Base-by-base conservation (phyloP, 2,888 invertebrate genomes). In the Dynastes maya region DNA sequence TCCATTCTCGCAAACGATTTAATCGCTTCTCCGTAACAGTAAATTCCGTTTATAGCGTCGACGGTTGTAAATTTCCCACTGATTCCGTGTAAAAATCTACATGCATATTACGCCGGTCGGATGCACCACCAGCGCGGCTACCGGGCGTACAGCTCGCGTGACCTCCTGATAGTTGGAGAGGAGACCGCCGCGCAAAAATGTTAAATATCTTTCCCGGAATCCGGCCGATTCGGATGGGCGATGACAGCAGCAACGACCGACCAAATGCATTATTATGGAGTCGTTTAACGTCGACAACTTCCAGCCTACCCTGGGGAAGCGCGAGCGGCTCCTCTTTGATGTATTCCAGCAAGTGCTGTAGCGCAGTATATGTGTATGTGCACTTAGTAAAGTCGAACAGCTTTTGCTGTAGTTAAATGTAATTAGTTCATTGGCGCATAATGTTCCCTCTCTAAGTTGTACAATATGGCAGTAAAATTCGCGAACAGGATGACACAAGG, bases 161-260 rank as follows among this genome's bases (percentile, higher is more conserved):
- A 58, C 55, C 8, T 58, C 55, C 55, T 22, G 16, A 58, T 22
- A 58, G 22, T 58, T 9, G 8, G 5, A 58, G 55, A 8, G 9
- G 32, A 37, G 32, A 5, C 5, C 22, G 16, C 45, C 45, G 55
- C 55, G 55, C 22, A 58, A 58, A 58, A 58, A 58, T 58, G 55
- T 22, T 58, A 58, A 58, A 58, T 58, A 58, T 58, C 55, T 22
- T 58, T 22, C 22, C 16, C 55, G 55, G 55, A 58, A 58, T 58
- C 22, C 55, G 22, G 22, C 45, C 16, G 22, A 8, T 5, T 13
- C 55, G 16, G 55, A 4, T 8, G 16, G n/a, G 55, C 22, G 16
- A 22, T 8, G 55, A 55, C 55, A 55, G 22, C 16, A 16, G 16
- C 55, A n/a, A 22, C 2, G 55, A 55, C 55, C 16, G 22, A 55